Evolutionary conservation across 2,797 vertebrate genomes (phyloP), one percentile per base, ranked within the genome.

Genomic region (Eutrigla gurnardus): DNA sequence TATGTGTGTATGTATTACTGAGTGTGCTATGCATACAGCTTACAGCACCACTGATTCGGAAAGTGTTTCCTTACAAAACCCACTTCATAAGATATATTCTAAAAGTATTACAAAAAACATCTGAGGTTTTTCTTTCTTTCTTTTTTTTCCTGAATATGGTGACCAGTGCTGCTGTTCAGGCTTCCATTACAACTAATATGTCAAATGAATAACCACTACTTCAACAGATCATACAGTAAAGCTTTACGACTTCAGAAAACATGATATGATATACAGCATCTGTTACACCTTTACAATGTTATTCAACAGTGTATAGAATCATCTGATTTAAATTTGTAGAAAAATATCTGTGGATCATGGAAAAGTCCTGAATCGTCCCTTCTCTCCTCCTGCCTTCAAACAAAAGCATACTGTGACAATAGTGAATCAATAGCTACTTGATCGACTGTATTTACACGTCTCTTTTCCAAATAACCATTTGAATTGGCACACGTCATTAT

Each of bases 301-400:
- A 93, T 91, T 92, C 91, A 91, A 94, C 93, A 94, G 92, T 93
- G 92, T 94, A 94, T 94, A 95, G 94, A 94, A 94, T 94, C 91
- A 90, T 95, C 92, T 93, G 92, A 94, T 93, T 94, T 92, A 92
- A 90, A 92, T 94, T 93, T 92, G 90, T 94, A 95, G 93, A 95
- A 94, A 94, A 94, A 94, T 94, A 95, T 92, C 92, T 93, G 91
- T 93, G 91, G 92, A 93, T 93, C 91, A 93, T 93, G 92, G 91
- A 93, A 92, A 93, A 91, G 90, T 95, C 91, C 92, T 92, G 91
- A 94, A 93, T 92, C 91, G 84, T 93, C 90, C 89, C 92, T 91
- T 92, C 91, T 90, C 89, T 91, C 82, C 88, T 93, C 90, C 88
- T 92, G 91, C 91, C 91, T 91, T 92, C 88, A 86, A 89, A 92